A percentile compares a stretch with the other conserved stretches of the same genome.
Evolutionary conservation across 2,888 invertebrate genomes (phyloP).

Genomic region (Tinea semifulvella): DNA sequence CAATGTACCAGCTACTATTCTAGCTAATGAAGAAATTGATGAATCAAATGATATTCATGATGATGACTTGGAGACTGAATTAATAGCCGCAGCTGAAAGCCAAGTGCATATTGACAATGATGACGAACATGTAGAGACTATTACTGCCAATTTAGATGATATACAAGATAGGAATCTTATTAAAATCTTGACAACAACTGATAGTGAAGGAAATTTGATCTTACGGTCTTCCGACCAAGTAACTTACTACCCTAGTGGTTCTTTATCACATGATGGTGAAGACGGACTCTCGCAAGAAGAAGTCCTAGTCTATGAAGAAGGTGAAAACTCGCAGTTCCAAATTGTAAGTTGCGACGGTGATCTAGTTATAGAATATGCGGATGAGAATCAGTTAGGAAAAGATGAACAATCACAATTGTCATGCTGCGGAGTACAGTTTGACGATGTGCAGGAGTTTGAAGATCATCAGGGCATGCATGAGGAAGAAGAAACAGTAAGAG

Average conservation of each 20-base stretch:
- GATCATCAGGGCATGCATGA: conserved; percentile 51
- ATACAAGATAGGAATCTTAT: conserved; percentile 35
- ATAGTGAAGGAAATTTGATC: conserved; percentile 41
- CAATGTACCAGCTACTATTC: conserved; percentile 53
- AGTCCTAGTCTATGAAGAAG: conserved; percentile 49
- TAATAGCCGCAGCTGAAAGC: neutral
- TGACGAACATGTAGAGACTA: conserved; percentile 24
- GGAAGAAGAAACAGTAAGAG: conserved; percentile 40
- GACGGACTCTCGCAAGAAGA: conserved; percentile 37
- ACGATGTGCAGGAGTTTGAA: conserved; percentile 46
- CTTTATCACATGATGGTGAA: conserved; percentile 34
- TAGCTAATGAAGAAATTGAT: conserved; percentile 50
- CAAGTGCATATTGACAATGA: conserved; percentile 17
- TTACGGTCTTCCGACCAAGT: conserved; percentile 38
- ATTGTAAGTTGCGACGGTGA: conserved; percentile 56
- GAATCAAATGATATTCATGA: conserved; percentile 36
- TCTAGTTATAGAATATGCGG: conserved; percentile 54
- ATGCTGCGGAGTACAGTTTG: conserved; percentile 54
- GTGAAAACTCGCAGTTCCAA: conserved; percentile 51
- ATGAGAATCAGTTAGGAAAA: conserved; percentile 49
- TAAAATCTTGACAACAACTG: conserved; percentile 44
- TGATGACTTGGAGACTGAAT: conserved; percentile 15
- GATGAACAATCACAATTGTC: conserved; percentile 51
- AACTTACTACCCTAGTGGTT: conserved; percentile 41
- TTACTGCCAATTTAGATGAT: conserved; percentile 24